Conservation (phyloP, 2,113 vertebrate species). For the Nanorana parkeri region DNA sequence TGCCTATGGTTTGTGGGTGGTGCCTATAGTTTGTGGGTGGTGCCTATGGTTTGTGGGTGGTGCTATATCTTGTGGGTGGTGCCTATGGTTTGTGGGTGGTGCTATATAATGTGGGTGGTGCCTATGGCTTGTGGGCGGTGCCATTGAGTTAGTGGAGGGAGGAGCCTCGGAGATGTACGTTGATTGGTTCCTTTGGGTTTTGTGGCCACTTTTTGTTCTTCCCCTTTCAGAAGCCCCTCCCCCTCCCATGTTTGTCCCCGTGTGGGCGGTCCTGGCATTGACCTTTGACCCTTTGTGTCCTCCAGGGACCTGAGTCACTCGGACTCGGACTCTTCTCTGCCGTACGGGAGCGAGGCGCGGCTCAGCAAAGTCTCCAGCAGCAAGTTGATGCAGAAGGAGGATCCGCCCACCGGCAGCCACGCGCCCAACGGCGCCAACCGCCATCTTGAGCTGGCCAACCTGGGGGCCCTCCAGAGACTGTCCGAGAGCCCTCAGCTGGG, state of each 20-base stretch:
- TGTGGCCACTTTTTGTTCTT: too few species aligned
- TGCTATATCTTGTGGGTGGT: too few species aligned
- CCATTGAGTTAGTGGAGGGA: too few species aligned
- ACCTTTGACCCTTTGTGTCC: slow-evolving; percentile 16
- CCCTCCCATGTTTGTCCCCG: neutral
- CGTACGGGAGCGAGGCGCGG: slow-evolving; percentile 83
- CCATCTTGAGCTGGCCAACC: slow-evolving; percentile 66
- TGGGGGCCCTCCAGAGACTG: slow-evolving; percentile 63
- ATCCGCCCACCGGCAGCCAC: slow-evolving; percentile 64
- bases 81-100: too few species aligned
- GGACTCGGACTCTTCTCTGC: slow-evolving; percentile 93
- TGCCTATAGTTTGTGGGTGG: too few species aligned
- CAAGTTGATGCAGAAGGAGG: slow-evolving; percentile 81
- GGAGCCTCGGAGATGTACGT: too few species aligned
- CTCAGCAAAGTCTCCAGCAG: slow-evolving; percentile 73
- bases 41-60: too few species aligned
- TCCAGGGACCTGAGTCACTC: slow-evolving; percentile 90
- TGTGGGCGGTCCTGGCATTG: neutral
- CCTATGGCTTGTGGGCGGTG: too few species aligned
- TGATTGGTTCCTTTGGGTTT: too few species aligned
- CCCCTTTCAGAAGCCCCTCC: too few species aligned
- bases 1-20: too few species aligned
- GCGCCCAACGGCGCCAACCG: slow-evolving; percentile 82
- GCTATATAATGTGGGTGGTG: too few species aligned
- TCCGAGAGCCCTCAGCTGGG: slow-evolving; percentile 83